Percentiles rank a stretch among this genome's conserved stretches.
phyloP scores from a whole-genome alignment of 2,888 invertebrate genomes.

The Hylaea fasciaria region DNA sequence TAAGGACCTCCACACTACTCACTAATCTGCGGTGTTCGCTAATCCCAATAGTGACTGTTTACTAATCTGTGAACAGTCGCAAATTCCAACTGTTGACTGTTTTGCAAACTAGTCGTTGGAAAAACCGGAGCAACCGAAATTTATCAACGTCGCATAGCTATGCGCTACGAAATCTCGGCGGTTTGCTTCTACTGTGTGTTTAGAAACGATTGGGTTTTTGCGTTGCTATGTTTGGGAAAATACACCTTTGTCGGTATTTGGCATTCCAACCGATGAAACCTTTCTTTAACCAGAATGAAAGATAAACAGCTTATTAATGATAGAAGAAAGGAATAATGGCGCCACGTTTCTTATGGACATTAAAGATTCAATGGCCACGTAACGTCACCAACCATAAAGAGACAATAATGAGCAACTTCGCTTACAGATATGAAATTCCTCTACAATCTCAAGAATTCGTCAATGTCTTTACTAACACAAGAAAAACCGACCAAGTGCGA shows the following conservation, averaged over 20 bases:
- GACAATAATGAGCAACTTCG: conserved; percentile 11
- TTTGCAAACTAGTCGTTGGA: conserved; percentile 62
- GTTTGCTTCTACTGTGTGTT: conserved; percentile 15
- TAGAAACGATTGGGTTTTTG: not conserved
- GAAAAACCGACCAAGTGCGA: too few relatives aligned
- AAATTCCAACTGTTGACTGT: conserved; percentile 59
- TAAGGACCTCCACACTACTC: conserved; percentile 19
- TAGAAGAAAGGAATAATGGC: too few relatives aligned
- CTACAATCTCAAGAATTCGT: not conserved
- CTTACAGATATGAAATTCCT: conserved; percentile 23
- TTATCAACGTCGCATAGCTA: conserved; percentile 41
- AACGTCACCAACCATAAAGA: conserved; percentile 4
- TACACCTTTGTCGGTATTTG: conserved; percentile 12
- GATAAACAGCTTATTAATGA: too few relatives aligned
- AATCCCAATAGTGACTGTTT: conserved; percentile 43
- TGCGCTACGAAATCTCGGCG: conserved; percentile 29
- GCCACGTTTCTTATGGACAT: too few relatives aligned
- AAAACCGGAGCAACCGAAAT: conserved; percentile 56
- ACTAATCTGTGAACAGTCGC: conserved; percentile 13
- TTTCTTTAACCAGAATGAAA: too few relatives aligned
- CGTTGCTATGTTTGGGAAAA: conserved; percentile 16
- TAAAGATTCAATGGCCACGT: not conserved
- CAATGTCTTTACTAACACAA: conserved; percentile 19
- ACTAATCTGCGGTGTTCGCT: conserved; percentile 11
- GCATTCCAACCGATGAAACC: not conserved